Conservation (phyloP, 2,113 vertebrate species). For the Poeciliopsis retropinna region DNA sequence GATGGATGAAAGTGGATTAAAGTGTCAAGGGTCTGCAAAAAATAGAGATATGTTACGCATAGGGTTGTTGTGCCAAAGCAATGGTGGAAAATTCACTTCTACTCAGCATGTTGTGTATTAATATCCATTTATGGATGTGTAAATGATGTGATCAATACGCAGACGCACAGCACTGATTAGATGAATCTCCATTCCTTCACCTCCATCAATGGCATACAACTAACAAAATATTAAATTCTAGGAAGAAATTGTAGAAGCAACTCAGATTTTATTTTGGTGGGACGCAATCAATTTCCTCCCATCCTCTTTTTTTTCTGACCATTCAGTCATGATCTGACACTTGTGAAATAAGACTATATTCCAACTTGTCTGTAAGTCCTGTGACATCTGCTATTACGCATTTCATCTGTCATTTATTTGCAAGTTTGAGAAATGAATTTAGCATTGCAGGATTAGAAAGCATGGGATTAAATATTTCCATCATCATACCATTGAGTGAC, state of each 20-base stretch:
- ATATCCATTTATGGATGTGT: no score
- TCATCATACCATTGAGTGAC: slow-evolving; percentile 77
- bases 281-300: slow-evolving; percentile 30
- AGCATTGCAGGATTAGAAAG: slow-evolving; percentile 81
- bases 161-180: no score
- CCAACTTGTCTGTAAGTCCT: slow-evolving; percentile 60
- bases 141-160: no score
- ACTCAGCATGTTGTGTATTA: no score
- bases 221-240: slow-evolving; percentile 1
- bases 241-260: slow-evolving; percentile 2
- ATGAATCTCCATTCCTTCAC: no score
- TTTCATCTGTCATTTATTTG: slow-evolving; percentile 78
- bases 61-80: no score
- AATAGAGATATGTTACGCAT: no score
- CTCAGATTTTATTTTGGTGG: background rate
- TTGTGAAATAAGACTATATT: slow-evolving; percentile 65
- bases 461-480: slow-evolving; percentile 78
- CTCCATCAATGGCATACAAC: background rate
- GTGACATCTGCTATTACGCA: slow-evolving; percentile 74
- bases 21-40: no score
- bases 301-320: slow-evolving; percentile 29
- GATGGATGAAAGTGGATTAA: no score
- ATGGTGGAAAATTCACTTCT: no score
- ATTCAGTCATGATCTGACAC: slow-evolving; percentile 68
- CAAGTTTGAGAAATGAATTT: slow-evolving; percentile 83